Evolutionary conservation across 2,797 vertebrate genomes (phyloP), one percentile per base, ranked within the genome.

Genomic region (Leptoclinus maculatus): DNA sequence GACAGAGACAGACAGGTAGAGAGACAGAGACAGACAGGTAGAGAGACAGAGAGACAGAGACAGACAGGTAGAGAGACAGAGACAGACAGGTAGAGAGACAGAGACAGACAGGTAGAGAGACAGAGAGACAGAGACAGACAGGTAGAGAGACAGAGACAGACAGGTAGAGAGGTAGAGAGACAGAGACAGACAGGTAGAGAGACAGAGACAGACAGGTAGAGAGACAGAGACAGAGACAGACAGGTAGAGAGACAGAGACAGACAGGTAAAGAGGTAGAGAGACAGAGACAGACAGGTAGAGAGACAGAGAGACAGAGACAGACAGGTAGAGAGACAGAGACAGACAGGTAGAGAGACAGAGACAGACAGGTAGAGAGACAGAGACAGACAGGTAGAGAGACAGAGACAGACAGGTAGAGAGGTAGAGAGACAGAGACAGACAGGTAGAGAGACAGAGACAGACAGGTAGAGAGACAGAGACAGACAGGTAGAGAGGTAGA

Each of bases 11-110:
- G n/a, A n/a, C n/a, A n/a, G n/a, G n/a, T n/a, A 41, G 7, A 43
- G n/a, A 36, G 8, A 23, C 19, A 43, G 17, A 73, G 64, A 76
- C 5, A 76, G 7, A 54, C 1, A 70, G 60, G 76, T 5, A 71
- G 4, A 47, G 1, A 47, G 13, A 11, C 5, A n/a, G 25, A 16
- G 1, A 32, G n/a, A n/a, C n/a, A n/a, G n/a, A n/a, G n/a, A n/a
- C 73, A 49, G 21, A 72, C 39, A 76, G 7, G 79, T 2, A 47
- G 1, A 32, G 7, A 71, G 8, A 32, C 23, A 63, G n/a, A n/a
- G n/a, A n/a, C n/a, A n/a, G n/a, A n/a, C n/a, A n/a, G n/a, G n/a
- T n/a, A n/a, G n/a, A n/a, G n/a, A n/a, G n/a, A n/a, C n/a, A n/a
- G n/a, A n/a, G n/a, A n/a, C n/a, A n/a, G n/a, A n/a, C n/a, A n/a